phyloP scores from a whole-genome alignment of 2,888 invertebrate genomes.

The Muschampia plurimacula region DNA sequence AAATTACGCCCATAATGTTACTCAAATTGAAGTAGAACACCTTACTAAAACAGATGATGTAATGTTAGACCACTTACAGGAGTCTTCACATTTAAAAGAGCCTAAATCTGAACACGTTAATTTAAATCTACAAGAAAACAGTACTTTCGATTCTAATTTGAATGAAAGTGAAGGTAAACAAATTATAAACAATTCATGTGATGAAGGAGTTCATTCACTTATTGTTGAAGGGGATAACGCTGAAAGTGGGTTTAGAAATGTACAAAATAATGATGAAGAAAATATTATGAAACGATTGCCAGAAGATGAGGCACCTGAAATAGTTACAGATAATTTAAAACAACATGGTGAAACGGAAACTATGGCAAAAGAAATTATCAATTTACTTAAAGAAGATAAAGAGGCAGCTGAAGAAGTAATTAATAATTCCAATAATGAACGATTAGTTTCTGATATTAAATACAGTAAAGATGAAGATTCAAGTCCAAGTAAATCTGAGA shows the following conservation, averaged over 20 bases:
- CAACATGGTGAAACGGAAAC: neutral
- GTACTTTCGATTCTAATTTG: neutral
- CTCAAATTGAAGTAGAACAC: constrained; percentile 32
- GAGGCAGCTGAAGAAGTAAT: neutral
- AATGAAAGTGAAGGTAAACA: constrained; percentile 10
- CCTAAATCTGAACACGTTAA: neutral
- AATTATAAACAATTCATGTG: neutral
- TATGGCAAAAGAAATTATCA: neutral
- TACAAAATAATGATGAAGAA: constrained; percentile 3
- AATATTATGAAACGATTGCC: neutral
- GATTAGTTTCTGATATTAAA: neutral
- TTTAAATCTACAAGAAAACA: constrained; percentile 8
- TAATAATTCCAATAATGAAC: neutral
- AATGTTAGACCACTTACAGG: constrained; percentile 21
- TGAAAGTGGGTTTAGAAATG: neutral
- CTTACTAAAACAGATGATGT: constrained; percentile 25
- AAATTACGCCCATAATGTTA: constrained; percentile 36
- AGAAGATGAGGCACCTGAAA: neutral
- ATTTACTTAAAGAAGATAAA: neutral
- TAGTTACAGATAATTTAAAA: neutral
- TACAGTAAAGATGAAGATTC: neutral
- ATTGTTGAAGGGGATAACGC: neutral
- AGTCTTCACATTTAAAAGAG: neutral
- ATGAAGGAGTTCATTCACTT: neutral
- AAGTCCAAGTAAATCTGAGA: constrained; percentile 2